phyloP scores from a whole-genome alignment of 2,797 vertebrate species.

The Antrozous pallidus region DNA sequence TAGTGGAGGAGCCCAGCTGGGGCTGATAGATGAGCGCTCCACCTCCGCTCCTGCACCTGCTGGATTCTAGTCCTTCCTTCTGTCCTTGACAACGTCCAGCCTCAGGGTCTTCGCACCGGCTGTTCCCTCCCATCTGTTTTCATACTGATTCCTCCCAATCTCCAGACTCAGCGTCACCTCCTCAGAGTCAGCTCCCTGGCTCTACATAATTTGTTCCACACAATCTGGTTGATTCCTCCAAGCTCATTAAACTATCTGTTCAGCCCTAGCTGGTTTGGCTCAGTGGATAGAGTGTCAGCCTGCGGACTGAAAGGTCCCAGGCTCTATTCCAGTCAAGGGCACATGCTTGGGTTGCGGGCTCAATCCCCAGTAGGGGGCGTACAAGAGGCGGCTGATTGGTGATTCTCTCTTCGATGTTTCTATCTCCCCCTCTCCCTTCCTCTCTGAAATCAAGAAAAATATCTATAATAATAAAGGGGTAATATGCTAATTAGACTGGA shows the following conservation, averaged over 20 bases:
- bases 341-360: no score
- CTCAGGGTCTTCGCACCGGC: neutral
- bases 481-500: no score
- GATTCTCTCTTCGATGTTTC: no score
- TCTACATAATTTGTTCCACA: neutral
- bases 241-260: neutral
- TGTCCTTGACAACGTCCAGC: neutral
- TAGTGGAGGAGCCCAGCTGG: neutral
- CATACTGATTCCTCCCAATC: neutral
- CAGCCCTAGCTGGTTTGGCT: no score
- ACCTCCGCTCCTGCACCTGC: rapidly evolving
- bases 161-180: neutral
- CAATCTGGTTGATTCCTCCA: neutral
- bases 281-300: no score
- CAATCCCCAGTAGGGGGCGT: no score
- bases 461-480: no score
- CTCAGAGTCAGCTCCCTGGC: neutral
- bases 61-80: neutral
- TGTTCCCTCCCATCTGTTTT: neutral
- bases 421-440: no score
- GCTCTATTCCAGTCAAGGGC: no score
- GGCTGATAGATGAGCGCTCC: neutral
- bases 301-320: no score
- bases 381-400: no score
- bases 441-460: no score